These are phyloP conservation scores for Leucophenga varia DNA, from an alignment of 1,140 invertebrate species.

Conservation along the genomic window DNA sequence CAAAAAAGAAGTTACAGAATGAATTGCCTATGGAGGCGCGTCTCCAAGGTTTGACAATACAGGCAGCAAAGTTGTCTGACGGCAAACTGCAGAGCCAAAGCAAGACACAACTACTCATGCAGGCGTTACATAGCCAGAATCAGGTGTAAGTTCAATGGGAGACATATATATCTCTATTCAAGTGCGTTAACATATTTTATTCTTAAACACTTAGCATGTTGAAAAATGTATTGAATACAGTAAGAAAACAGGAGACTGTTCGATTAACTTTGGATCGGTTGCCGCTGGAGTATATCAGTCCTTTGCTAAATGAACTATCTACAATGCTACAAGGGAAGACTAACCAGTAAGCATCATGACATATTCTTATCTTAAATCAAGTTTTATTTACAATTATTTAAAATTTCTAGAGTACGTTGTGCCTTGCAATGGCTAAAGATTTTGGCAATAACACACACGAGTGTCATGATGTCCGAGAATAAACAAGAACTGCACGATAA, in stretches of 20 bases:
- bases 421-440: conserved; percentile 64
- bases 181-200: too few species aligned
- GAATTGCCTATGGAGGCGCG: conserved; percentile 76
- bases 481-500: conserved; percentile 45
- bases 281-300: conserved; percentile 64
- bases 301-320: conserved; percentile 66
- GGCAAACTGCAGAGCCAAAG: conserved; percentile 62
- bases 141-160: conserved; percentile 56
- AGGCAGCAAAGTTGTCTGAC: conserved; percentile 54
- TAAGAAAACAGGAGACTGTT: conserved; percentile 62
- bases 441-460: conserved; percentile 64
- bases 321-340: conserved; percentile 64
- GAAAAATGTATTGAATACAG: too few species aligned
- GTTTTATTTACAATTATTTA: not conserved
- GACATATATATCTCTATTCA: too few species aligned
- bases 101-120: conserved; percentile 71
- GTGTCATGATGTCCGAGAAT: conserved; percentile 61
- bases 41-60: conserved; percentile 67
- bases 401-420: conserved; percentile 60
- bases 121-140: conserved; percentile 78
- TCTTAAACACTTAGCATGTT: conserved; percentile 3
- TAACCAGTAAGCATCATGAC: conserved; percentile 59
- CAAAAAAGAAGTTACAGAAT: conserved; percentile 58
- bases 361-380: not conserved
- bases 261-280: conserved; percentile 64